Evolutionary conservation across 1,140 invertebrate genomes (phyloP), one percentile per base, ranked within the genome.

Genomic region (Pantala flavescens): DNA sequence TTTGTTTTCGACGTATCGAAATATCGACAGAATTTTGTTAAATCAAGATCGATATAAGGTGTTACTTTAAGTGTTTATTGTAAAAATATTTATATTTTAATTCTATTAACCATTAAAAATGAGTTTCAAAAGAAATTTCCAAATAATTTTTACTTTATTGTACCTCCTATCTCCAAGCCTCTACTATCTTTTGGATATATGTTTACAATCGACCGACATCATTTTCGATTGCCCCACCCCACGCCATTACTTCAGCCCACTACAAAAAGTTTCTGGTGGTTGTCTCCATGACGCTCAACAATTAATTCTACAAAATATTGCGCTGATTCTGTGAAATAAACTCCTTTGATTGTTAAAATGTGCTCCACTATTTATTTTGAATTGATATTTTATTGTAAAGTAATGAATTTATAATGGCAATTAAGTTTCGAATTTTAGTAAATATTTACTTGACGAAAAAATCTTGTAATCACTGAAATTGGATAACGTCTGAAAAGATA

Each of bases 41-140:
- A 63, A 63, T 63, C 16, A 63, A 63, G n/a, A 63, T 63, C 49
- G 49, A 63, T 63, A 21, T 63, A 63, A 63, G n/a, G 49, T 63
- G 2, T 63, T 63, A 21, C 3, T 36, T 36, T 5, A 36, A 9
- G 28, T 36, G 3, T 36, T 36, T 9, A 36, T 36, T 36, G 28
- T 2, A 36, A 36, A 36, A 36, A 36, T 36, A 5, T 36, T 36
- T 9, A 36, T 36, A 36, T 36, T 5, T 36, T 36, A 36, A 36
- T 36, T 9, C 2, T 36, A 9, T 5, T 36, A 36, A 36, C 9
- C 9, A 9, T 9, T 36, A 9, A 36, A 63, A 63, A 63, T 63
- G 12, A 7, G 2, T 63, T 63, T 63, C 2, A 19, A 21, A 7
- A 12, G n/a, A 21, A 19, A 63, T 7, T 63, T 63, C 12, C 3